Conservation (phyloP, 2,888 invertebrate species). For the Cyrtodaria siliqua region DNA sequence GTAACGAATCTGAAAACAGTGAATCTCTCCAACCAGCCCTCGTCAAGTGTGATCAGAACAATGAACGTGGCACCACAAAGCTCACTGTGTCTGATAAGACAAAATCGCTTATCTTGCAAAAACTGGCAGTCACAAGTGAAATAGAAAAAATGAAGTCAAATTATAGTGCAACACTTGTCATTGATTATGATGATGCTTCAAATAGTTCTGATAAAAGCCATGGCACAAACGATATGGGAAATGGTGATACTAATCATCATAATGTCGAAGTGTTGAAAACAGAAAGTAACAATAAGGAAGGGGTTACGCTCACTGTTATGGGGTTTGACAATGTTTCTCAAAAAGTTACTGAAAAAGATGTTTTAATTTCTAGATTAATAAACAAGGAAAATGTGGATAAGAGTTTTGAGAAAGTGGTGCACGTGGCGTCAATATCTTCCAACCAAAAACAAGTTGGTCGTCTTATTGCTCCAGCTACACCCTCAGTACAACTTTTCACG, state of each 20-base stretch:
- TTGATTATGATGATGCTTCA: background rate
- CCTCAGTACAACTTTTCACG: constrained; percentile 40
- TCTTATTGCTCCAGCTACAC: constrained; percentile 9
- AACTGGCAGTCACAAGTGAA: constrained; percentile 26
- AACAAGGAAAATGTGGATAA: background rate
- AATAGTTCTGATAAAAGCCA: background rate
- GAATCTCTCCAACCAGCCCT: constrained; percentile 21
- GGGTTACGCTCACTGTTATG: constrained; percentile 8
- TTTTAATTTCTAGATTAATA: background rate
- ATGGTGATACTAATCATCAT: background rate
- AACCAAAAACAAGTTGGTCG: background rate
- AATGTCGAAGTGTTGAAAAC: background rate
- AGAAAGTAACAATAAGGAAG: background rate
- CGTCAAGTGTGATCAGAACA: background rate
- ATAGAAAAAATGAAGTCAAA: background rate
- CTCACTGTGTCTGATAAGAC: constrained; percentile 57
- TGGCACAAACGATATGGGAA: background rate
- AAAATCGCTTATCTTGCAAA: constrained; percentile 56
- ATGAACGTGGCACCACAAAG: constrained; percentile 43
- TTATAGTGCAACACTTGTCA: background rate
- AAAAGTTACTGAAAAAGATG: constrained; percentile 12
- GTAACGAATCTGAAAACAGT: background rate
- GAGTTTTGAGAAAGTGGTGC: background rate
- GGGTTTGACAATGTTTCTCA: constrained; percentile 12
- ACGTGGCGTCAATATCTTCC: background rate